Percentiles rank a stretch among this genome's conserved stretches.
These are phyloP conservation scores for Gallinago undulata DNA, from an alignment of 2,113 vertebrate species.

Conservation along the genomic window DNA sequence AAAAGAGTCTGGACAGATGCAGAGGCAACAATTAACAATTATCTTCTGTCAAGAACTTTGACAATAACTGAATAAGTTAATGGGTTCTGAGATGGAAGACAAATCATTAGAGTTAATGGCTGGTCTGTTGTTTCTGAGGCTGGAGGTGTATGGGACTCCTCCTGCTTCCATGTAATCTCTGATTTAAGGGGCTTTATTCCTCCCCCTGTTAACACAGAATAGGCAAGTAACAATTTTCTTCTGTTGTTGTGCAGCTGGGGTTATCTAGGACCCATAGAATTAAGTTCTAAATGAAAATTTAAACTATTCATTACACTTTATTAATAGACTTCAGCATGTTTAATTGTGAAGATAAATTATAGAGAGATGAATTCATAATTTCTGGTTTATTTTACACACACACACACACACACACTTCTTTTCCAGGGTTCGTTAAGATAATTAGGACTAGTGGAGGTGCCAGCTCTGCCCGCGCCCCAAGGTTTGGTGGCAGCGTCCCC, in stretches of 20 bases:
- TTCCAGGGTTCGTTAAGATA: background rate
- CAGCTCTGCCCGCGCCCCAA: background rate
- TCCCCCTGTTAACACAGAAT: background rate
- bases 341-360: background rate
- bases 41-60: background rate
- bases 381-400: background rate
- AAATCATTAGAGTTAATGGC: background rate
- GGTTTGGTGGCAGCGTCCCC: rapidly evolving
- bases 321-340: background rate
- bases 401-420: too few relatives aligned
- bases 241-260: background rate
- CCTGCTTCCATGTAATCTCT: background rate
- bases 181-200: background rate
- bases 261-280: background rate
- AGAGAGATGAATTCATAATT: background rate
- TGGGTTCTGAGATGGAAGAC: background rate
- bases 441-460: background rate
- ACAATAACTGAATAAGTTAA: background rate
- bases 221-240: background rate
- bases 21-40: background rate
- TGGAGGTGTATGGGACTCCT: background rate
- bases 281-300: background rate
- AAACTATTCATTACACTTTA: background rate
- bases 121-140: background rate
- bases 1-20: background rate